A percentile compares a stretch with the other conserved stretches of the same genome.
These are phyloP conservation scores for Artibeus jamaicensis DNA, from an alignment of 2,797 vertebrate genomes.

Conservation along the genomic window DNA sequence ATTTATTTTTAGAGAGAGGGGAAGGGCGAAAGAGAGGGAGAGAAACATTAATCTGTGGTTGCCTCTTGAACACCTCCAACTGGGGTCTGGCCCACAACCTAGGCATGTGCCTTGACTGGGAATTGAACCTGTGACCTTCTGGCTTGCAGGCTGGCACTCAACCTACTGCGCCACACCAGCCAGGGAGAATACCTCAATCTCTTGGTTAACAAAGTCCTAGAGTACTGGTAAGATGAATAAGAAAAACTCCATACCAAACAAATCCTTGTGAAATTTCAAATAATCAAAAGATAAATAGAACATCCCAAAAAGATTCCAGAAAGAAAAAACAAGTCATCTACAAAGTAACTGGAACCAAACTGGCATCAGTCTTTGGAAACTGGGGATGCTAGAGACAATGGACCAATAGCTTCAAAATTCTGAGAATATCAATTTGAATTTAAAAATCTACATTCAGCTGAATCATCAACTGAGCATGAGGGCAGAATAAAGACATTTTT, in stretches of 20 bases:
- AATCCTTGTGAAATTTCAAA: constrained; percentile 28
- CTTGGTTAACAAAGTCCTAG: not conserved
- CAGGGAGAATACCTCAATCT: not conserved
- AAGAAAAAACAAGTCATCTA: constrained; percentile 26
- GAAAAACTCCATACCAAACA: not conserved
- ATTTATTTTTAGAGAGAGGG: too few relatives aligned
- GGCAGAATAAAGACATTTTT: constrained; percentile 56
- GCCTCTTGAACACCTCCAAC: too few relatives aligned
- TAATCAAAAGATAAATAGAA: constrained; percentile 16
- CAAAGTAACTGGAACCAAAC: constrained; percentile 20
- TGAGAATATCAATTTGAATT: constrained; percentile 37
- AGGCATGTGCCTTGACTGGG: too few relatives aligned
- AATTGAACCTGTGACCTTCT: too few relatives aligned
- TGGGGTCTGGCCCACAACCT: too few relatives aligned
- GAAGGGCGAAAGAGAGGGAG: too few relatives aligned
- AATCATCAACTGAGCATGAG: constrained; percentile 31
- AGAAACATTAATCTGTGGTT: too few relatives aligned
- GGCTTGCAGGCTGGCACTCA: not conserved
- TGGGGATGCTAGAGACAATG: not conserved
- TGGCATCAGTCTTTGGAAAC: not conserved
- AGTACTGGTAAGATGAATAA: not conserved
- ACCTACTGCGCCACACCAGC: not conserved
- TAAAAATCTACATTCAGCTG: constrained; percentile 25
- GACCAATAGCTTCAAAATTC: not conserved
- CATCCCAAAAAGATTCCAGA: not conserved